phyloP scores from a whole-genome alignment of 2,888 invertebrate genomes.

The Caenorhabditis afra region DNA sequence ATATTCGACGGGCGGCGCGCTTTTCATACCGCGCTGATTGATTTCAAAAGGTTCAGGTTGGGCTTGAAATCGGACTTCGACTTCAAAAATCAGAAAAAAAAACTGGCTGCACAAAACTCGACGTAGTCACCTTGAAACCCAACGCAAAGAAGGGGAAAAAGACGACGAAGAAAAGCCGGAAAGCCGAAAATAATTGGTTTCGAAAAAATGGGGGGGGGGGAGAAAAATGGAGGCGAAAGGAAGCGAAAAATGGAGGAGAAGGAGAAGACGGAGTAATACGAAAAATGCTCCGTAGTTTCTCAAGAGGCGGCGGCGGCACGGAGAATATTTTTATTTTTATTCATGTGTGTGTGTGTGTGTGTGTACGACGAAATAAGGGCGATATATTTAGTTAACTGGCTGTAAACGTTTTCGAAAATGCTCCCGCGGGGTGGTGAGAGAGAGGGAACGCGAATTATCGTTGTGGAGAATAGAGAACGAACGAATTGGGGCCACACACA shows the following conservation, averaged over 20 bases:
- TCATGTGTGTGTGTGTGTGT: conserved; percentile 5
- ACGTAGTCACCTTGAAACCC: neutral
- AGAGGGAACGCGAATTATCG: too few species aligned
- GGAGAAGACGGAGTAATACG: conserved; percentile 7
- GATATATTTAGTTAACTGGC: neutral
- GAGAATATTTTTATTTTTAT: neutral
- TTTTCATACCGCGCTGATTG: too few species aligned
- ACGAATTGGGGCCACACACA: too few species aligned
- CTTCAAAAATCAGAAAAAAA: neutral
- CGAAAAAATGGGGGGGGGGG: conserved; percentile 8
- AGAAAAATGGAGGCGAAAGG: conserved; percentile 23
- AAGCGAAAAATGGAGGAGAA: neutral
- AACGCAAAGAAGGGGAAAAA: conserved; percentile 3
- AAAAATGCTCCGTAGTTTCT: conserved; percentile 12
- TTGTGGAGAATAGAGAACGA: too few species aligned
- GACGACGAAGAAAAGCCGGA: conserved; percentile 14
- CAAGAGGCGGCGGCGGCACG: conserved; percentile 4
- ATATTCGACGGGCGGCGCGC: too few species aligned
- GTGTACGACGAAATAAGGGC: too few species aligned
- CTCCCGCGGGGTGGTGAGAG: too few species aligned
- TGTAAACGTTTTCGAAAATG: too few species aligned
- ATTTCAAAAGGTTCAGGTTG: too few species aligned
- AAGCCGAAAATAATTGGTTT: conserved; percentile 52
- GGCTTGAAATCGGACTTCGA: too few species aligned
- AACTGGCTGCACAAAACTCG: conserved; percentile 1